Evolutionary conservation across 2,797 vertebrate genomes (phyloP), one percentile per base, ranked within the genome.

Genomic region (Acanthurus leucopareius): DNA sequence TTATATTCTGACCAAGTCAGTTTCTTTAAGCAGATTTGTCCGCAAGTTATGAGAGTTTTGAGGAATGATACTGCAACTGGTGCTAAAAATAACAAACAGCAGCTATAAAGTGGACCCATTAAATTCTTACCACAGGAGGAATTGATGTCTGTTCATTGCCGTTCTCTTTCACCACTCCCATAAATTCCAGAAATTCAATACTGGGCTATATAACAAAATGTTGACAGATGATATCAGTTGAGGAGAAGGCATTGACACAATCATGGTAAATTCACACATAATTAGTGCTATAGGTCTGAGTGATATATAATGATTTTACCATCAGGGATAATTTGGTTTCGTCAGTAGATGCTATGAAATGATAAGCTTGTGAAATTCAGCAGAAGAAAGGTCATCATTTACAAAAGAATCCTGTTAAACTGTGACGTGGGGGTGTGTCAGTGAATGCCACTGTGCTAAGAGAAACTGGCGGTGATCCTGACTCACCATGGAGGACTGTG

Each of bases 91-190:
- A 35, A 35, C 32, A 35, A 35, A 35, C 32, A 35, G 32, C 32
- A 35, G 7, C 32, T 35, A 7, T 35, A 35, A 35, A 35, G 32
- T 35, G 32, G 32, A 35, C 7, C 32, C 32, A 35, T 35, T 35
- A 7, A 35, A 35, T 35, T 80, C 91, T 92, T 88, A 95, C 95
- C 92, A 92, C 88, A 54, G 88, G 89, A 42, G 92, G 93, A 76
- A 85, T n/a, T 20, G 80, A 52, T 25, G 70, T 3, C 76, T 83
- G 88, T 2, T 93, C 91, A 38, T 20, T 86, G 71, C 91, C 93
- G 54, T 95, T 95, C 83, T 95, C 95, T 60, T 60, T 93, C 10
- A 95, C 94, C 73, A 96, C 91, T 72, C 95, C 93, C 2, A 94
- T 85, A 2, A 90, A 69, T 73, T 95, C 95, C 78, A 94, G 86